Percentiles rank a stretch among this genome's conserved stretches.
These are phyloP conservation scores for Cassiopea andromeda DNA, from an alignment of 30 jellyfish, hydroid and myxozoan species.

Conservation along the genomic window DNA sequence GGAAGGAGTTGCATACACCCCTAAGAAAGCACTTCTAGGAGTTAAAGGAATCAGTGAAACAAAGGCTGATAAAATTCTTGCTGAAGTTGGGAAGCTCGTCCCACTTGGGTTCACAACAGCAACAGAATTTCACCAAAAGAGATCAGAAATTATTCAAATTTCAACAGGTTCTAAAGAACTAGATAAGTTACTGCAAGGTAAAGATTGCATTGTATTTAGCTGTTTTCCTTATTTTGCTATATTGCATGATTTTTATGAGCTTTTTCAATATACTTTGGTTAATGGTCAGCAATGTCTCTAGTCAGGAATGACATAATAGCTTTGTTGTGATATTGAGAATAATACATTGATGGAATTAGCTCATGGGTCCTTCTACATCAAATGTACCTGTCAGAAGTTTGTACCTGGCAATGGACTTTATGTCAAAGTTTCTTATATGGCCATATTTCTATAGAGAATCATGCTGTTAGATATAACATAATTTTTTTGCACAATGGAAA, in stretches of 20 bases:
- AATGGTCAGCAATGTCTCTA: no score
- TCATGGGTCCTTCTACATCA: no score
- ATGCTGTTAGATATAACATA: no score
- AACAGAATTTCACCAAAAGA: constrained; percentile 96
- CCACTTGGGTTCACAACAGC: constrained; percentile 99
- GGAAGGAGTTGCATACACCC: constrained; percentile 97
- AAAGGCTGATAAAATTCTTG: constrained; percentile 95
- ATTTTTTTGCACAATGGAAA: no score
- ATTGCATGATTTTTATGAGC: background rate
- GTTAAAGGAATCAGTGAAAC: constrained; percentile 99
- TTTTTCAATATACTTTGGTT: no score
- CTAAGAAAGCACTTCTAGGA: constrained; percentile 90
- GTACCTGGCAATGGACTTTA: no score
- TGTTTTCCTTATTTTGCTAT: background rate
- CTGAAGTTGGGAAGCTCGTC: constrained; percentile 90
- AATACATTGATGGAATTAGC: no score
- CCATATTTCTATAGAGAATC: no score
- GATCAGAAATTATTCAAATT: constrained; percentile 95
- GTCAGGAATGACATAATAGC: no score
- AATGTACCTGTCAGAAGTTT: no score
- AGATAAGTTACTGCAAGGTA: constrained; percentile 94
- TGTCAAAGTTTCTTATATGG: no score
- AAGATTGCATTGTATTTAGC: background rate
- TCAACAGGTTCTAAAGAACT: constrained; percentile 98
- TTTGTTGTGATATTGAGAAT: no score